These are phyloP conservation scores for Rhopalosiphum nymphaeae DNA, from an alignment of 2,888 invertebrate species.

Conservation along the genomic window DNA sequence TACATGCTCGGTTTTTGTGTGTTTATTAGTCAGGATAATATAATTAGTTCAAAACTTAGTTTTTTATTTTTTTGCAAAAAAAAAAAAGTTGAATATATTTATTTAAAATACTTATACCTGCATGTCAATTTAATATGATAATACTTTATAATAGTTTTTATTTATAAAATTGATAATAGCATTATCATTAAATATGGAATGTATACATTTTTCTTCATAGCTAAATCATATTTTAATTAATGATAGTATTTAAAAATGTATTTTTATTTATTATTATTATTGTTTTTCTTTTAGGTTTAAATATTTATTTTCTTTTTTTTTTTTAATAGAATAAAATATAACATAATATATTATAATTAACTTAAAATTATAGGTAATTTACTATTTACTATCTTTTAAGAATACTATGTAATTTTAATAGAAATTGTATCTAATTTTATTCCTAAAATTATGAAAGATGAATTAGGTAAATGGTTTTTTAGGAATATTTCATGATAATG, in stretches of 20 bases:
- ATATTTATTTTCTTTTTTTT: not conserved
- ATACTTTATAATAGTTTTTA: not conserved
- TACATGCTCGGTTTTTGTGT: constrained; percentile 59
- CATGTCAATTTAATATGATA: constrained; percentile 24
- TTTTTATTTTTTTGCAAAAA: not conserved
- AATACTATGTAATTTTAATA: not conserved
- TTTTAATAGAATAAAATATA: not conserved
- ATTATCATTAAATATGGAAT: not conserved
- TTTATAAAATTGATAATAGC: not conserved
- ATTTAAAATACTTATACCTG: constrained; percentile 15
- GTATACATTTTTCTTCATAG: not conserved
- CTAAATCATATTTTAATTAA: constrained; percentile 14
- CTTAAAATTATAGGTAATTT: not conserved
- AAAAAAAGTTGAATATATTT: not conserved
- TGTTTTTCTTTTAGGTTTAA: not conserved
- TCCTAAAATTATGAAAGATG: not conserved
- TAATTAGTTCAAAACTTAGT: constrained; percentile 1
- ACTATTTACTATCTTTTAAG: not conserved
- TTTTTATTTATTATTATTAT: not conserved
- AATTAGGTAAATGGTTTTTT: not conserved
- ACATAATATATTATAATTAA: not conserved
- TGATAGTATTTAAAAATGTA: not conserved
- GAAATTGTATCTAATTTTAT: not conserved
- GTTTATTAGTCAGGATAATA: constrained; percentile 47
- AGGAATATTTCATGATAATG: not conserved